Conservation (phyloP, 2,797 vertebrate species). For the Okamejei kenojei region DNA sequence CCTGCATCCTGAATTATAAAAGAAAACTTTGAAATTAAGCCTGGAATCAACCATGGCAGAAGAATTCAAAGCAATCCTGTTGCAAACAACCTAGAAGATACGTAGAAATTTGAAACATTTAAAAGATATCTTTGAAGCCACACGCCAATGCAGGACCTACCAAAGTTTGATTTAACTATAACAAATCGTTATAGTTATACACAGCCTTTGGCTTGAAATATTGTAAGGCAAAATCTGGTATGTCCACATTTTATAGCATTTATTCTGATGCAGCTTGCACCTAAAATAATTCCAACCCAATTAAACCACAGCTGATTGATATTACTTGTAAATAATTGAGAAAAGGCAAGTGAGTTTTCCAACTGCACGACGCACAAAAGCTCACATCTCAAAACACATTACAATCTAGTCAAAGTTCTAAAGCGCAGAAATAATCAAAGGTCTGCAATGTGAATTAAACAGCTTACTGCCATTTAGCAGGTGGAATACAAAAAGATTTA, state of each 20-base stretch:
- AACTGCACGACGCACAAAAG: not conserved
- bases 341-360: not conserved
- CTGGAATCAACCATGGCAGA: not conserved
- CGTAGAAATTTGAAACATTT: not conserved
- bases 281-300: not conserved
- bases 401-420: constrained; percentile 28
- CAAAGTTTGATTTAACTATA: constrained; percentile 26
- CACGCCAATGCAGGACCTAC: constrained; percentile 1
- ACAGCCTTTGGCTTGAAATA: constrained; percentile 30
- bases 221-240: constrained; percentile 34
- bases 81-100: not conserved
- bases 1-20: not conserved
- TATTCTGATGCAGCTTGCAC: constrained; percentile 23
- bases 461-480: not conserved
- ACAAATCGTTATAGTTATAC: constrained; percentile 11
- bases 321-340: constrained; percentile 1
- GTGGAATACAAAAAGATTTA: constrained; percentile 29
- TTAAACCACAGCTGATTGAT: constrained; percentile 21
- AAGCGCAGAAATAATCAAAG: not conserved
- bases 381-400: constrained; percentile 21
- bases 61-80: constrained; percentile 9
- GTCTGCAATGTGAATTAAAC: not conserved
- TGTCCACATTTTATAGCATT: not conserved
- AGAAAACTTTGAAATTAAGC: not conserved
- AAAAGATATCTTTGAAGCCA: constrained; percentile 3